Conservation (phyloP, 2,888 invertebrate species). For the Ectemnius continuus region DNA sequence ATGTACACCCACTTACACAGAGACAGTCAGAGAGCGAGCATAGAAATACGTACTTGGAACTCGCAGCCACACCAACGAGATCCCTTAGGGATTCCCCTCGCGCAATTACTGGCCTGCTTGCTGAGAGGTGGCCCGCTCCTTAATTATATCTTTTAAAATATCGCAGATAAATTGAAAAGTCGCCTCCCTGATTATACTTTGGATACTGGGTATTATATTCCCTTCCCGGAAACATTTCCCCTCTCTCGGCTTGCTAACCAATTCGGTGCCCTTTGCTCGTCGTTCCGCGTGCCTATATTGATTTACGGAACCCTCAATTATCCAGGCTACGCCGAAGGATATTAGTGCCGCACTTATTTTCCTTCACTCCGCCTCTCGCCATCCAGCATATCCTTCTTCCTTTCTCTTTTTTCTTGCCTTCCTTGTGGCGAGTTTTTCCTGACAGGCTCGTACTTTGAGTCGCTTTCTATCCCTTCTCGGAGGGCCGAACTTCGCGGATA, state of each 20-base stretch:
- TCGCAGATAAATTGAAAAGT: constrained; percentile 75
- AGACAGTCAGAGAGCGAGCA: constrained; percentile 27
- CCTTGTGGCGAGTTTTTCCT: constrained; percentile 7
- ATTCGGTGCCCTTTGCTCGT: constrained; percentile 35
- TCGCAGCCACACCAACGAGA: constrained; percentile 19
- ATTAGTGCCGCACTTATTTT: constrained; percentile 25
- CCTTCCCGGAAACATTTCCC: constrained; percentile 34
- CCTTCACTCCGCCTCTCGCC: constrained; percentile 28
- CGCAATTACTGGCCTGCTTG: constrained; percentile 68
- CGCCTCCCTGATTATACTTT: constrained; percentile 72
- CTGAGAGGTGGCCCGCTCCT: constrained; percentile 64
- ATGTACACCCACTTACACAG: constrained; percentile 12
- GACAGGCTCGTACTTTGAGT: background rate
- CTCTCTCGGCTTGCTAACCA: constrained; percentile 19
- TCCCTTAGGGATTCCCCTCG: constrained; percentile 53
- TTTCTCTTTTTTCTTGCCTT: constrained; percentile 31
- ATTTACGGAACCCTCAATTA: constrained; percentile 71
- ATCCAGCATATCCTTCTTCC: constrained; percentile 21
- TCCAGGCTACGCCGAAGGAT: constrained; percentile 45
- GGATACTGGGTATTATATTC: constrained; percentile 64
- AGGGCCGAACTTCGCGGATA: constrained; percentile 36
- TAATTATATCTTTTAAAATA: constrained; percentile 76
- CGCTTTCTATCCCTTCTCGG: constrained; percentile 23
- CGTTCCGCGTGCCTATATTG: constrained; percentile 55
- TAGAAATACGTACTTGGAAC: constrained; percentile 43